Conservation (phyloP, 2,797 vertebrate genomes). For the Acrossocheilus wenchowensis region DNA sequence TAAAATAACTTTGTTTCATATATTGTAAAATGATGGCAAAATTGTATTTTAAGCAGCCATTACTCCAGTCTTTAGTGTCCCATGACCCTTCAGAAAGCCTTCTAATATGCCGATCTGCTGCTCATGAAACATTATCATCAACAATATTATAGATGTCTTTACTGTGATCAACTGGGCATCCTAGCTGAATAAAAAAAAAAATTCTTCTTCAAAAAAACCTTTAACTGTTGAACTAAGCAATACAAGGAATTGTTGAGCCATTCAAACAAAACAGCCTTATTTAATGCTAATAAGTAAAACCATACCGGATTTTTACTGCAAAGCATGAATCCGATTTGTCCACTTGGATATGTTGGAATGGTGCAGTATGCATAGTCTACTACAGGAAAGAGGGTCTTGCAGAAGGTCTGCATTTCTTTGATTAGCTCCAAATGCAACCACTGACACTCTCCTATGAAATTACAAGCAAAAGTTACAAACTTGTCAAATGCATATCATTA, state of each 20-base stretch:
- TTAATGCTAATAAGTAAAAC: conserved; percentile 20
- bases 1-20: not conserved
- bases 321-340: conserved; percentile 98
- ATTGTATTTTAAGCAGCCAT: not conserved
- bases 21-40: not conserved
- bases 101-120: not conserved
- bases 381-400: conserved; percentile 94
- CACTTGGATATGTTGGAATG: conserved; percentile 96
- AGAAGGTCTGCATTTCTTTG: conserved; percentile 96
- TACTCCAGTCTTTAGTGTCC: not conserved
- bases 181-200: not conserved
- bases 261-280: not conserved
- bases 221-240: not conserved
- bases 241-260: too few species aligned
- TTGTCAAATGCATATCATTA: not conserved
- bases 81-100: not conserved
- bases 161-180: not conserved
- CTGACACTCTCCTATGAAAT: conserved; percentile 90
- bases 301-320: conserved; percentile 96
- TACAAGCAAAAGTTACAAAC: conserved; percentile 45
- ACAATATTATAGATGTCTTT: not conserved
- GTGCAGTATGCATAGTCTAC: conserved; percentile 96
- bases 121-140: not conserved
- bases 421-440: conserved; percentile 98
- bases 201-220: too few species aligned